Base-by-base conservation (phyloP, 2,797 vertebrate genomes). In the Gambusia yucatana region DNA sequence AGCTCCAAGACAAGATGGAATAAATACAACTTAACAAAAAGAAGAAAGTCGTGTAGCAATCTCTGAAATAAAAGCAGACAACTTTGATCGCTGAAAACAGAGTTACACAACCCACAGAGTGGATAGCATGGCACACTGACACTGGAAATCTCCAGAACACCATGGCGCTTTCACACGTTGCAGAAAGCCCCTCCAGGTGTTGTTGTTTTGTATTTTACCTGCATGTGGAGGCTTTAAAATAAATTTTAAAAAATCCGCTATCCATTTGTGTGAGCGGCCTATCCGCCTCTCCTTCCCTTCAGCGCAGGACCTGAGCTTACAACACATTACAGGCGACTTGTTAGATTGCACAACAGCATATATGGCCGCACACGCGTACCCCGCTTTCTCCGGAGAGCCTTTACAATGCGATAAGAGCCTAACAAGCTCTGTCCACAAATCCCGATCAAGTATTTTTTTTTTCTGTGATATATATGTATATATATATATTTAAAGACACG, bases 321-420 rank as follows among this genome's bases (percentile, higher is more conserved):
- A 73, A 81, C 43, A 87, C 88, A 87, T 89, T 79, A 89, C 88
- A 88, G 91, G 87, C 89, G 92, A 94, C 92, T 94, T 95, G 92
- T 95, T 94, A 92, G 91, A 95, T 94, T 94, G 91, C 92, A 95
- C 90, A 92, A 92, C 92, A 87, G 88, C 82, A 83, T 88, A 88
- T 84, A 88, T 84, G 85, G 57, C 83, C 87, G 73, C 84, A 87
- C 55, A 71, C 82, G 70, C 81, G 59, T 33, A 59, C 55, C 76
- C 46, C 76, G 77, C 55, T 25, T 4, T 73, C 87, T 79, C 75
- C 72, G 2, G 36, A 67, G 63, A 67, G 36, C 72, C 77, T 72
- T 80, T 41, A 78, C 84, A 59, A 78, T 33, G 67, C 78, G 76
- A 79, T 84, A 76, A 85, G 77, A 78, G 76, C 74, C 63, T 72